Evolutionary conservation across 2,113 vertebrate species (phyloP).

Genomic region (Romanogobio albipinnatus): DNA sequence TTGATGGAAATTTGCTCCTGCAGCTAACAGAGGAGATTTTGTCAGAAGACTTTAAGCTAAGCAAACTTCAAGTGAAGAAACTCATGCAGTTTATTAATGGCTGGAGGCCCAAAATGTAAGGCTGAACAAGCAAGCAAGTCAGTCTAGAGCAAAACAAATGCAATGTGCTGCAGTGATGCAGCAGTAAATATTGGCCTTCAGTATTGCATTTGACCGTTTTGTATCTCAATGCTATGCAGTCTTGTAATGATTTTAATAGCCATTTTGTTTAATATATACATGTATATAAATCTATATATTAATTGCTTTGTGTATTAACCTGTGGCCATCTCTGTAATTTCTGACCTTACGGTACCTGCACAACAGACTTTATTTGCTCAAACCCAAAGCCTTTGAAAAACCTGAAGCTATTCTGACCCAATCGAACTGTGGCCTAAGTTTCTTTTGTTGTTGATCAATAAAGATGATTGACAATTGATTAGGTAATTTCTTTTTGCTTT

Average conservation of each 20-base stretch:
- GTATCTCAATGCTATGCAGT: conserved; percentile 85
- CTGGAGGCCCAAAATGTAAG: conserved; percentile 95
- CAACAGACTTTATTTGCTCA: conserved; percentile 57
- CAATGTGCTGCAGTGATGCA: conserved; percentile 57
- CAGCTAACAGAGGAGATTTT: conserved; percentile 97
- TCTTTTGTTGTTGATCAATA: conserved; percentile 47
- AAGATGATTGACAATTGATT: conserved; percentile 12
- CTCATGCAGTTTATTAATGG: conserved; percentile 97
- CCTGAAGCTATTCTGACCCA: conserved; percentile 55
- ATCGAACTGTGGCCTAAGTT: conserved; percentile 49
- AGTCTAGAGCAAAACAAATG: conserved; percentile 32
- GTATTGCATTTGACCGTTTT: conserved; percentile 82
- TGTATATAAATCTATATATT: conserved; percentile 68
- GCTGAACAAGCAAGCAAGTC: conserved; percentile 47
- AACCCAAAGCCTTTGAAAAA: conserved; percentile 58
- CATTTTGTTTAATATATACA: conserved; percentile 75
- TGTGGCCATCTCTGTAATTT: conserved; percentile 47
- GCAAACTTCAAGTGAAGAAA: conserved; percentile 98
- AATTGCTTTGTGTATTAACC: conserved; percentile 81
- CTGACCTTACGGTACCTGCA: conserved; percentile 54
- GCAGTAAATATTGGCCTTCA: conserved; percentile 67
- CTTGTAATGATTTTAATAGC: conserved; percentile 71
- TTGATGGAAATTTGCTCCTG: conserved; percentile 94
- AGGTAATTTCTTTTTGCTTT: background rate
- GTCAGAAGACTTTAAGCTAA: conserved; percentile 95